phyloP scores from a whole-genome alignment of 2,888 invertebrate species.

The Nebria salina region DNA sequence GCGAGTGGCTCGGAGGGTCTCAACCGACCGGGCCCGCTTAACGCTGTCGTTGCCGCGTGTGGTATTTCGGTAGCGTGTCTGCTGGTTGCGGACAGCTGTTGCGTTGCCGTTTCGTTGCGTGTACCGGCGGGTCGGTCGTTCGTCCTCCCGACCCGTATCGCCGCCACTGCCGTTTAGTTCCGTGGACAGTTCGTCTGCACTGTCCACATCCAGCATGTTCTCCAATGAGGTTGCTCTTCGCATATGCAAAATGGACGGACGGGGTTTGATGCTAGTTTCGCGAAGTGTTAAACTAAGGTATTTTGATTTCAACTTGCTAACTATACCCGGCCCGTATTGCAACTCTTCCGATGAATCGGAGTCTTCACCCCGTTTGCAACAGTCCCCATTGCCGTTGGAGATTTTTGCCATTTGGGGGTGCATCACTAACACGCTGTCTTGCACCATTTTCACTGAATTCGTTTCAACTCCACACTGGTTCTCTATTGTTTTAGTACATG shows the following conservation, averaged over 20 bases:
- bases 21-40: slow-evolving; percentile 87
- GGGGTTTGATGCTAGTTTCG: slow-evolving; percentile 72
- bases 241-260: slow-evolving; percentile 74
- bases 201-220: slow-evolving; percentile 79
- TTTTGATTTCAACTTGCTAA: slow-evolving; percentile 85
- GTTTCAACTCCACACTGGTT: background rate
- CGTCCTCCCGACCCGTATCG: slow-evolving; percentile 47
- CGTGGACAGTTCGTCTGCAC: slow-evolving; percentile 53
- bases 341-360: slow-evolving; percentile 79
- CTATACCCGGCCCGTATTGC: slow-evolving; percentile 91
- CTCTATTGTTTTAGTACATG: background rate
- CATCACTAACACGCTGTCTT: slow-evolving; percentile 60
- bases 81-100: slow-evolving; percentile 14
- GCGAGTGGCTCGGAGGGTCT: slow-evolving; percentile 64
- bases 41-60: slow-evolving; percentile 69
- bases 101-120: slow-evolving; percentile 51
- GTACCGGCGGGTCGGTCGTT: background rate
- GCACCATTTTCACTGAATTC: slow-evolving; percentile 62
- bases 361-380: slow-evolving; percentile 58
- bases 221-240: slow-evolving; percentile 87
- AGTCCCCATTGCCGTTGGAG: slow-evolving; percentile 48
- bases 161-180: slow-evolving; percentile 51
- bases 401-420: slow-evolving; percentile 52
- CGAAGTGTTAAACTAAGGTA: slow-evolving; percentile 86
- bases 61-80: slow-evolving; percentile 64